Conservation (phyloP, 2,113 vertebrate genomes). For the Tetrax tetrax region DNA sequence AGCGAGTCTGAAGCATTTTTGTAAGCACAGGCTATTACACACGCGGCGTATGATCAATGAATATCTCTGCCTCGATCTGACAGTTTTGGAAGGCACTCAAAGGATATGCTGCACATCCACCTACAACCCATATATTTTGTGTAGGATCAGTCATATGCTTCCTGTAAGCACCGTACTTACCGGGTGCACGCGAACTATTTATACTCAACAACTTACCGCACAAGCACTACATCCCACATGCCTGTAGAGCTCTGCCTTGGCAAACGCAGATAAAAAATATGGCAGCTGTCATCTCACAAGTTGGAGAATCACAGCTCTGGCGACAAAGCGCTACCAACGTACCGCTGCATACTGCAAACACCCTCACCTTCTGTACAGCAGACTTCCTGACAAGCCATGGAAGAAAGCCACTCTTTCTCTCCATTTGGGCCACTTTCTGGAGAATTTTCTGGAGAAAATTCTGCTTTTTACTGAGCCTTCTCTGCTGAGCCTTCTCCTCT, state of each 20-base stretch:
- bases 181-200: background rate
- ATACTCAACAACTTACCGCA: background rate
- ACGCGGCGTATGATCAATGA: background rate
- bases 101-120: background rate
- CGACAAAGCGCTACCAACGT: background rate
- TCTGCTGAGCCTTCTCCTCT: background rate
- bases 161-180: background rate
- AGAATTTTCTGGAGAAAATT: background rate
- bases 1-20: rapidly evolving
- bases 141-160: background rate
- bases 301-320: background rate
- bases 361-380: background rate
- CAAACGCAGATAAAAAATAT: background rate
- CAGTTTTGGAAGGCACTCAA: background rate
- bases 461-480: background rate
- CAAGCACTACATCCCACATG: background rate
- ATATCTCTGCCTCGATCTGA: background rate
- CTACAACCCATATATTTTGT: background rate
- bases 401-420: background rate
- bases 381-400: background rate
- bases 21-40: background rate
- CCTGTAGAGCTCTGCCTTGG: background rate
- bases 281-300: background rate
- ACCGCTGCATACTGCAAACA: background rate
- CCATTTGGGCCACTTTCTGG: background rate